A percentile compares a stretch with the other conserved stretches of the same genome.
Conservation (phyloP, 2,113 vertebrate species). For the Phylloscopus whistleri region DNA sequence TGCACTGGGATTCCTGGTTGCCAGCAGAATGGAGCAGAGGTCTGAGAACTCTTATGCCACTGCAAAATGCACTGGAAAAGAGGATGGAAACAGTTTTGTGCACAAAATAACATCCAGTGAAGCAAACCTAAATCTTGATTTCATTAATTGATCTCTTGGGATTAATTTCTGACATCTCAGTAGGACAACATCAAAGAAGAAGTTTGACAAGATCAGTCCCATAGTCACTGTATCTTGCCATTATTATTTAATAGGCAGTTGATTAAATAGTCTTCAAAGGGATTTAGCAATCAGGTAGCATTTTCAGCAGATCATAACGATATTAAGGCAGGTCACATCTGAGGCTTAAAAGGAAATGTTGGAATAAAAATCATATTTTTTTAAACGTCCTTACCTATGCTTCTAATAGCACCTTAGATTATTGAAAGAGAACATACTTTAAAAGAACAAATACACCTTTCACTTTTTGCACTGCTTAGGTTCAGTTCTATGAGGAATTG, state of each 20-base stretch:
- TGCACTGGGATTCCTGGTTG: not conserved
- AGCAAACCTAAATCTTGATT: not conserved
- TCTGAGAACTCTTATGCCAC: not conserved
- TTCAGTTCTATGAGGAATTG: not conserved
- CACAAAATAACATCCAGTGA: not conserved
- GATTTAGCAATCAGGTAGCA: not conserved
- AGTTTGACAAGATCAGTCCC: not conserved
- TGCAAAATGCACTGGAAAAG: not conserved
- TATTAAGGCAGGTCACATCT: not conserved
- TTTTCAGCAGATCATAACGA: not conserved
- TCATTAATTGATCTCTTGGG: not conserved
- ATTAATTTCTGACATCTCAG: not conserved
- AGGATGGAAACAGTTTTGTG: not conserved
- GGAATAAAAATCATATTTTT: not conserved
- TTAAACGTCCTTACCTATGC: not conserved
- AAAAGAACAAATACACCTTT: not conserved
- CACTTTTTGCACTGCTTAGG: not conserved
- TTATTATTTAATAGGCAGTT: conserved; percentile 1
- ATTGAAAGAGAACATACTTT: not conserved
- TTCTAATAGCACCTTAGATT: not conserved
- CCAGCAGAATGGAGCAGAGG: not conserved
- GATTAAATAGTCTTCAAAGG: conserved; percentile 44
- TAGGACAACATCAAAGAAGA: conserved; percentile 15
- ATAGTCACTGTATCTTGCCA: not conserved
- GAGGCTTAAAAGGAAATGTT: not conserved